A percentile compares a stretch with the other conserved stretches of the same genome.
These are phyloP conservation scores for Varanus salvator DNA, from an alignment of 2,113 vertebrate species.

Conservation along the genomic window DNA sequence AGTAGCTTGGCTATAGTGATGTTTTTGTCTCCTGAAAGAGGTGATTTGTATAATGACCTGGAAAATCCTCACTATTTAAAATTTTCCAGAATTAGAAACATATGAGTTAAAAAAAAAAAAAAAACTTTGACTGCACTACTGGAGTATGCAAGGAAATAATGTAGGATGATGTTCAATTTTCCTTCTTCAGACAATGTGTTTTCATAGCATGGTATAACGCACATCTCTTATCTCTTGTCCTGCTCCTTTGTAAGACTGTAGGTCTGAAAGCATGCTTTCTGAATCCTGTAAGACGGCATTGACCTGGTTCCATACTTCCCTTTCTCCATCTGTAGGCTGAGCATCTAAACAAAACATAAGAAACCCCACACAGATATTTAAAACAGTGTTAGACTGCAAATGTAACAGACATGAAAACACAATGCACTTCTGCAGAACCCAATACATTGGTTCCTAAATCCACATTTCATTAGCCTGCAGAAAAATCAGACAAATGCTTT, in stretches of 20 bases:
- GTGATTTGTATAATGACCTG: background rate
- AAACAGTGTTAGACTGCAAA: constrained; percentile 30
- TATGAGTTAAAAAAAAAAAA: background rate
- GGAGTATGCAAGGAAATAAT: constrained; percentile 21
- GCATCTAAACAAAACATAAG: constrained; percentile 83
- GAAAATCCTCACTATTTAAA: background rate
- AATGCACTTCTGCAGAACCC: constrained; percentile 28
- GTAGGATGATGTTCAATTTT: constrained; percentile 14
- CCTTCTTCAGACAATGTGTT: constrained; percentile 29
- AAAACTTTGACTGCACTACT: background rate
- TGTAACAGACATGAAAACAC: background rate
- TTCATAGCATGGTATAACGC: constrained; percentile 64
- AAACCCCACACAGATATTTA: constrained; percentile 37
- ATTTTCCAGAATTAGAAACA: background rate
- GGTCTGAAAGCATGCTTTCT: constrained; percentile 91
- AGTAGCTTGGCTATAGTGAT: background rate
- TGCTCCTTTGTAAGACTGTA: constrained; percentile 97
- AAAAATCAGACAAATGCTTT: background rate
- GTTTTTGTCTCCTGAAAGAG: background rate
- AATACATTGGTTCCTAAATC: constrained; percentile 3
- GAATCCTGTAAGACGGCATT: constrained; percentile 96
- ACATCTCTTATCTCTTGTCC: constrained; percentile 98
- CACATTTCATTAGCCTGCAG: constrained; percentile 6
- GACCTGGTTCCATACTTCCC: constrained; percentile 97
- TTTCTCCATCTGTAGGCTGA: constrained; percentile 94